A percentile compares a stretch with the other conserved stretches of the same genome.
Evolutionary conservation across 2,888 invertebrate genomes (phyloP).

Genomic region (Oasisia sp.): DNA sequence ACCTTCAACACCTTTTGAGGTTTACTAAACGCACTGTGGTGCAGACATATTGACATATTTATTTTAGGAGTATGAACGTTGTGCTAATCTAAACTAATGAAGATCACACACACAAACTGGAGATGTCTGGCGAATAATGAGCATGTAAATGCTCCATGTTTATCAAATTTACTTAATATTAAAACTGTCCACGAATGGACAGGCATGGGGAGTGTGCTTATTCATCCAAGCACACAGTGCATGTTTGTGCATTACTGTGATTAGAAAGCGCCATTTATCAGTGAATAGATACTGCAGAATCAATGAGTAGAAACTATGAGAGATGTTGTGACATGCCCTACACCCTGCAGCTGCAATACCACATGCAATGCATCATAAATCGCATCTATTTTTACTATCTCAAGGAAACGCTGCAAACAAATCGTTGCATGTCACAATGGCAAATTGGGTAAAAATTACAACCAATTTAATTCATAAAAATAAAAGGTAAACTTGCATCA

Average conservation of each 20-base stretch:
- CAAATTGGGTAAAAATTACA: background rate
- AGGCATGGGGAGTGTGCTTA: background rate
- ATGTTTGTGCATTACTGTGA: background rate
- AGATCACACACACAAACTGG: background rate
- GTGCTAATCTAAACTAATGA: too few relatives aligned
- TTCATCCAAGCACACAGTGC: background rate
- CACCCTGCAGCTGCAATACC: background rate
- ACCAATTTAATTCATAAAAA: background rate
- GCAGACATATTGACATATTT: too few relatives aligned
- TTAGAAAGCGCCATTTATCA: background rate
- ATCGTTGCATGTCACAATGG: background rate
- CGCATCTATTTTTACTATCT: background rate
- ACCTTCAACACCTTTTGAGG: too few relatives aligned
- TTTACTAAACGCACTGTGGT: too few relatives aligned
- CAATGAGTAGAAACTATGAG: background rate
- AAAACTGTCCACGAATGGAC: background rate
- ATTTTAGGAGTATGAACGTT: too few relatives aligned
- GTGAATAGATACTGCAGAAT: background rate
- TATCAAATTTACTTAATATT: background rate
- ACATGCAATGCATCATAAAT: background rate
- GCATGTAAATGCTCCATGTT: background rate
- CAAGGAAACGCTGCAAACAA: background rate
- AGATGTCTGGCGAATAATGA: background rate
- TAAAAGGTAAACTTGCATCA: background rate
- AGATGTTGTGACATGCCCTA: background rate